Evolutionary conservation across 2,797 vertebrate species (phyloP).

Genomic region (Eulemur rubriventer): DNA sequence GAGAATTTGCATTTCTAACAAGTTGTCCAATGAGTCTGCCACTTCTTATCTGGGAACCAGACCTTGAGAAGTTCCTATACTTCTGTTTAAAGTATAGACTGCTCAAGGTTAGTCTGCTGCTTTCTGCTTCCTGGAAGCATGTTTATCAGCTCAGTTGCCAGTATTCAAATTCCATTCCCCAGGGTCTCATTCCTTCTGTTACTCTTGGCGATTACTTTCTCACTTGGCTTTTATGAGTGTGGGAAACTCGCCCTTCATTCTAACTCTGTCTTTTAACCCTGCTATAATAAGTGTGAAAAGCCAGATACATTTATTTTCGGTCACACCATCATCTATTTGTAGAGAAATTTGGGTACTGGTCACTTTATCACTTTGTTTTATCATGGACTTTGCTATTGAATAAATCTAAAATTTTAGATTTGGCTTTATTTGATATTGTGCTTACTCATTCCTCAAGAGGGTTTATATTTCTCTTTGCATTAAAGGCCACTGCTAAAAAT

Average conservation of each 20-base stretch:
- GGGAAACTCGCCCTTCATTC: not conserved
- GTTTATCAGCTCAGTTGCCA: not conserved
- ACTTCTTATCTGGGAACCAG: not conserved
- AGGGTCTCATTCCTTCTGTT: not conserved
- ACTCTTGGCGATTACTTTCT: not conserved
- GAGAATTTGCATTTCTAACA: not conserved
- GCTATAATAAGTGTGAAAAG: not conserved
- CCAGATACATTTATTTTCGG: not conserved
- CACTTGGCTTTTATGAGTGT: not conserved
- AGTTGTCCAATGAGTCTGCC: not conserved
- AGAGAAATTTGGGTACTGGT: not conserved
- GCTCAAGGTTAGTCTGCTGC: not conserved
- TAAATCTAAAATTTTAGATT: not conserved
- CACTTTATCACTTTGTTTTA: not conserved
- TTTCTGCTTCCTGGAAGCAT: not conserved
- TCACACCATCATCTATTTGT: not conserved
- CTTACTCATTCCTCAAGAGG: not conserved
- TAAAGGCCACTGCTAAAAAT: not conserved
- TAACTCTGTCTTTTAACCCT: not conserved
- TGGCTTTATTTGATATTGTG: not conserved
- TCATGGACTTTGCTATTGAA: not conserved
- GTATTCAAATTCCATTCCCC: not conserved
- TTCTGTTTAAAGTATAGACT: not conserved
- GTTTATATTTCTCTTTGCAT: not conserved
- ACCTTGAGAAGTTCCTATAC: not conserved